Percentiles rank a stretch among this genome's conserved stretches.
These are phyloP conservation scores for Hippasteria phrygiana DNA, from an alignment of 53 echinoderm and acorn worm genomes.

Conservation along the genomic window DNA sequence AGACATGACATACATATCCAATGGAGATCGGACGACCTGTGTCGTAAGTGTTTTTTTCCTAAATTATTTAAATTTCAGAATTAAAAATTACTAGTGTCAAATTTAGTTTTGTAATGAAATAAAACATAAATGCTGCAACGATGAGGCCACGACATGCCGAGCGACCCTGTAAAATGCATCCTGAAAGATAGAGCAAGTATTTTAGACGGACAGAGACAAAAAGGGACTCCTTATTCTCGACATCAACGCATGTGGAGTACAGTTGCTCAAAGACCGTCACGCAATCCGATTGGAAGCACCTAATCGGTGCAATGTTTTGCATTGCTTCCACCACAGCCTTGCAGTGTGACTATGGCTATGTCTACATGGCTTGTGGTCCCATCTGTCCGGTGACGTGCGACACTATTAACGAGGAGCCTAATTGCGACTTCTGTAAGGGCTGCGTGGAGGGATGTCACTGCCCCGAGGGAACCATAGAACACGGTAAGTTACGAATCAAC, in stretches of 20 bases:
- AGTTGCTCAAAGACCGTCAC: no score
- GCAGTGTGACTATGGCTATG: constrained; percentile 59
- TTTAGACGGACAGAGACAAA: no score
- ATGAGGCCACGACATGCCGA: no score
- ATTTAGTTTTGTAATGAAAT: no score
- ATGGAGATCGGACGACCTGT: constrained; percentile 62
- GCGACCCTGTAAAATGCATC: no score
- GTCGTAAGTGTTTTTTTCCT: constrained; percentile 28
- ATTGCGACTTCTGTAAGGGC: constrained; percentile 51
- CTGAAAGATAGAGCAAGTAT: no score
- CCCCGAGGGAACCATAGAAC: constrained; percentile 31
- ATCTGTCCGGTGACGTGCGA: constrained; percentile 41
- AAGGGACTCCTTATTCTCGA: no score
- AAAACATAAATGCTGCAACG: no score
- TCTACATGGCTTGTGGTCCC: constrained; percentile 47
- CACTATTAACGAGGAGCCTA: constrained; percentile 4
- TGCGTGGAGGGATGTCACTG: constrained; percentile 59
- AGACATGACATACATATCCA: constrained; percentile 47
- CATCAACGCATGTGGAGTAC: no score
- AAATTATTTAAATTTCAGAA: not conserved
- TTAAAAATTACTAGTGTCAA: not conserved
- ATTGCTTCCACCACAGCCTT: constrained; percentile 28
- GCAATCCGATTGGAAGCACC: no score
- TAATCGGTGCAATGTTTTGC: no score
- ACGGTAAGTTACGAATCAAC: constrained; percentile 18